Conservation (phyloP, 2,888 invertebrate species). For the Amiota mariae region DNA sequence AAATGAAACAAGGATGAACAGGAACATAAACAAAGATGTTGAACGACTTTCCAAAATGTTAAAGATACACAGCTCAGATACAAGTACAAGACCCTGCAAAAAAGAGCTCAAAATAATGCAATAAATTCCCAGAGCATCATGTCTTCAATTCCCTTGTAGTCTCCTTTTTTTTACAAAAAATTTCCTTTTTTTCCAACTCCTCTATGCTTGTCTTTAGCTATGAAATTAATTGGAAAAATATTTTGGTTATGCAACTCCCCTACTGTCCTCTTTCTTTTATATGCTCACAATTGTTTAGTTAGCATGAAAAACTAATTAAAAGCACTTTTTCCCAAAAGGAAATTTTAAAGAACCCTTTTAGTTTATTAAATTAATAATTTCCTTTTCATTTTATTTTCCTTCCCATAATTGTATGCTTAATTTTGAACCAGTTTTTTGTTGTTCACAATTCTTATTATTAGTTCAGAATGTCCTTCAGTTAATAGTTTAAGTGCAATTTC, state of each 20-base stretch:
- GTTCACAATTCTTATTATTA: neutral
- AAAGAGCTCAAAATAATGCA: constrained; percentile 1
- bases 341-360: neutral
- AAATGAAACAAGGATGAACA: too few species aligned
- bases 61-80: neutral
- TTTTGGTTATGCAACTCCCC: constrained; percentile 52
- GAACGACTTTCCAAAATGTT: neutral
- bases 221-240: constrained; percentile 66
- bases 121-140: neutral
- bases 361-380: neutral
- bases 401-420: neutral
- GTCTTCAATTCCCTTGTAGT: neutral
- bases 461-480: neutral
- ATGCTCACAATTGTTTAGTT: neutral
- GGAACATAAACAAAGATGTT: too few species aligned
- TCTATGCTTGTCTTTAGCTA: constrained; percentile 21
- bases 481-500: neutral
- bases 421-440: neutral
- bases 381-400: neutral
- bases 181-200: neutral
- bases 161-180: neutral
- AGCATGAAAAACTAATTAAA: constrained; percentile 20
- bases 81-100: neutral
- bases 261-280: neutral
- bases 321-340: neutral